These are phyloP conservation scores for Drosophila parvula DNA, from an alignment of 1,140 invertebrate genomes.

Conservation along the genomic window DNA sequence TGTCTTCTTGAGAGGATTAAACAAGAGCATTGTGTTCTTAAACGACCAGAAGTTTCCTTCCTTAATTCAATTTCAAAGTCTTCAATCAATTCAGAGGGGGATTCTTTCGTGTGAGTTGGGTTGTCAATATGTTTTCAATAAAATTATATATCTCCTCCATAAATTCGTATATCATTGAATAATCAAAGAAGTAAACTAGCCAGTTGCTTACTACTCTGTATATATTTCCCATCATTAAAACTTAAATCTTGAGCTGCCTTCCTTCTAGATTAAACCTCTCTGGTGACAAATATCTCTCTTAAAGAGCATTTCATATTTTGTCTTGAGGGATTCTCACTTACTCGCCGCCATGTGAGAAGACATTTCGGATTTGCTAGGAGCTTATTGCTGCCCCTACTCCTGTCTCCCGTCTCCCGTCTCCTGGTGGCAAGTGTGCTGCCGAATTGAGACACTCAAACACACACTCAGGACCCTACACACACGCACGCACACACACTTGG, in stretches of 20 bases:
- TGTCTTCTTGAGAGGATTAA: slow-evolving; percentile 22
- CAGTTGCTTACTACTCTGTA: neutral
- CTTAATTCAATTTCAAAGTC: neutral
- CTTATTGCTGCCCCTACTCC: slow-evolving; percentile 46
- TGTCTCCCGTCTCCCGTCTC: neutral
- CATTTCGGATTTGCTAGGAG: slow-evolving; percentile 44
- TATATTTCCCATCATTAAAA: neutral
- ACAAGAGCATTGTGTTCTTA: neutral
- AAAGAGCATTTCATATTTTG: slow-evolving; percentile 31
- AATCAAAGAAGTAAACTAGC: neutral
- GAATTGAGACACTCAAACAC: slow-evolving; percentile 57
- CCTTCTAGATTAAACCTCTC: no score
- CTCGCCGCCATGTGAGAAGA: slow-evolving; percentile 45
- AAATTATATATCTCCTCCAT: neutral
- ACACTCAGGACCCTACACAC: slow-evolving; percentile 22
- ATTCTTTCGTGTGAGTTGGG: neutral
- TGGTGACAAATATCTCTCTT: neutral
- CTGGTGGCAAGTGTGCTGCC: slow-evolving; percentile 55
- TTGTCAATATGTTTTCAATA: neutral
- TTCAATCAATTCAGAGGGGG: slow-evolving; percentile 10
- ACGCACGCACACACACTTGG: slow-evolving; percentile 44
- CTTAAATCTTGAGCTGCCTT: no score
- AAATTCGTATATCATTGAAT: no score
- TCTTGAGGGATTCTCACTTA: neutral
- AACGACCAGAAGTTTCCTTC: neutral